phyloP scores from a whole-genome alignment of 2,797 vertebrate species.

The Myotis daubentonii region DNA sequence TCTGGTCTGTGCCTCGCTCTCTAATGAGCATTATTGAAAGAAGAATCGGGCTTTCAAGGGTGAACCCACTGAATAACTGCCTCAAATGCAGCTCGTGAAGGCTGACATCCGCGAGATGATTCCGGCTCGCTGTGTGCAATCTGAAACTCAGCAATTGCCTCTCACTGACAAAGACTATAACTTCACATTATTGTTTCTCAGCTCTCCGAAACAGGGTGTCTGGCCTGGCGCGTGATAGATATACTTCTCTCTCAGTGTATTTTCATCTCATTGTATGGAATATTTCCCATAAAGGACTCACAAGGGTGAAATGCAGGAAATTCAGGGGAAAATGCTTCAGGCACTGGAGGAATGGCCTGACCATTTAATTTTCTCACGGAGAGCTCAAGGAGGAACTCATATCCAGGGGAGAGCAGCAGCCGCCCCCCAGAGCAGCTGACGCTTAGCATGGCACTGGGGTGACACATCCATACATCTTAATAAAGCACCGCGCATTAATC shows the following conservation, averaged over 20 bases:
- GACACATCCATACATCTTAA: slow-evolving; percentile 78
- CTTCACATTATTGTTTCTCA: slow-evolving; percentile 52
- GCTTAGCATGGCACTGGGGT: slow-evolving; percentile 58
- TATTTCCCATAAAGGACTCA: slow-evolving; percentile 60
- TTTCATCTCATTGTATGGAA: slow-evolving; percentile 65
- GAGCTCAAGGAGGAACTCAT: not conserved
- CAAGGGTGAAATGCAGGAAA: not conserved
- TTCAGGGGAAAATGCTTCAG: not conserved
- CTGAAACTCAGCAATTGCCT: slow-evolving; percentile 55
- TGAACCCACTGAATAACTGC: not conserved
- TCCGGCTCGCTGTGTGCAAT: not conserved
- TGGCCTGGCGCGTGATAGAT: slow-evolving; percentile 48
- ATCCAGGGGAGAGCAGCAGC: slow-evolving; percentile 8
- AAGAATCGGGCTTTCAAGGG: not conserved
- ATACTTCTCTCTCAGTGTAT: slow-evolving; percentile 57
- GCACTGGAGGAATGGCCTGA: not conserved
- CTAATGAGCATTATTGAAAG: not conserved
- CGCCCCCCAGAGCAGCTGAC: not conserved
- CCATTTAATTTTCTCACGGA: slow-evolving; percentile 45
- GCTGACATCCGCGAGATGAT: not conserved
- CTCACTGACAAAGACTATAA: slow-evolving; percentile 62
- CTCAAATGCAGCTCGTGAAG: not conserved
- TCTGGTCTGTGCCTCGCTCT: not conserved
- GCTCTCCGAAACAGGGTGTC: slow-evolving; percentile 51
- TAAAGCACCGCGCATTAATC: slow-evolving; percentile 70